phyloP scores from a whole-genome alignment of 2,797 vertebrate species.

The Eremophila alpestris region DNA sequence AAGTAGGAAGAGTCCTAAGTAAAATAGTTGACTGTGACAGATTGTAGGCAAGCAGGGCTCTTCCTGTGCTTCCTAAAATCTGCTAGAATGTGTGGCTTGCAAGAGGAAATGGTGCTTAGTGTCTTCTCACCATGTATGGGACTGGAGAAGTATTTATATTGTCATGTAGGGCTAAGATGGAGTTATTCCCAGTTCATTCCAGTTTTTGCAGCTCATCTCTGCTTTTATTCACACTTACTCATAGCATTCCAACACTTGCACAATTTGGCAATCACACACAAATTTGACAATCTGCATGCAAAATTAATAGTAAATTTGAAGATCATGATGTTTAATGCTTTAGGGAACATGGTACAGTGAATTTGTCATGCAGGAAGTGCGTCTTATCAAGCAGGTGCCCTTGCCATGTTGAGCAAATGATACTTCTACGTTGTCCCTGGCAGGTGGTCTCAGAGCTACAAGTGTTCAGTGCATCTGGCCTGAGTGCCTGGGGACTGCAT shows the following conservation, averaged over 20 bases:
- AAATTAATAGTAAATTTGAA: slow-evolving; percentile 50
- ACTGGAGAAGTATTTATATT: neutral
- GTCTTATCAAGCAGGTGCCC: slow-evolving; percentile 36
- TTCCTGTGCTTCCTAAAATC: neutral
- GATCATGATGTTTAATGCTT: slow-evolving; percentile 48
- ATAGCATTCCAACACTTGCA: slow-evolving; percentile 5
- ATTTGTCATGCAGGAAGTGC: slow-evolving; percentile 45
- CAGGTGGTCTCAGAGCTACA: slow-evolving; percentile 68
- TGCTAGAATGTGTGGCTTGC: neutral
- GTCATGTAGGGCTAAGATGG: neutral
- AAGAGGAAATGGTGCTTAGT: neutral
- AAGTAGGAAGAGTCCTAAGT: neutral
- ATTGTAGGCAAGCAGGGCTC: neutral
- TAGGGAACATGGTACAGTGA: neutral
- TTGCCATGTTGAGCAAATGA: slow-evolving; percentile 63
- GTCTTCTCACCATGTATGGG: neutral
- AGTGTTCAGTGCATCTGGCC: slow-evolving; percentile 27
- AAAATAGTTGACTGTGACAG: neutral
- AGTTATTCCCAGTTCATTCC: neutral
- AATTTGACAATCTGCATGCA: slow-evolving; percentile 42
- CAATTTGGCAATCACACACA: neutral
- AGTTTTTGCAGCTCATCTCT: neutral
- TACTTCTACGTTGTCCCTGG: slow-evolving; percentile 7
- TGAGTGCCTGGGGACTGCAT: neutral
- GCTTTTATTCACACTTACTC: neutral